Conservation (phyloP, 92 coral and sea anemone genomes). For the Phymanthus crucifer region DNA sequence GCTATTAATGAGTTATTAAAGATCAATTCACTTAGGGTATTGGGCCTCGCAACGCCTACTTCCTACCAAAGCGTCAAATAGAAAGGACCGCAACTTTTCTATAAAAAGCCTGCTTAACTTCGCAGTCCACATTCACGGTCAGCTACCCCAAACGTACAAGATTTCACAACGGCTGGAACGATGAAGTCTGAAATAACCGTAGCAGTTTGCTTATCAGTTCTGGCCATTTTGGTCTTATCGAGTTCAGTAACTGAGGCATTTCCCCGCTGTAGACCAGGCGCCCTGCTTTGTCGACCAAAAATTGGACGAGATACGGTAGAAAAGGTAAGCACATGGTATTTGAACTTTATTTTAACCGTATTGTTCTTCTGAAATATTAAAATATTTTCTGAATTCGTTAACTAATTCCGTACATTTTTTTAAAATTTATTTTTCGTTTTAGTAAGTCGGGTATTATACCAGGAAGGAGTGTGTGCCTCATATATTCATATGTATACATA, state of each 20-base stretch:
- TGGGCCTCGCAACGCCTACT: neutral
- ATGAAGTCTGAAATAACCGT: conserved; percentile 1
- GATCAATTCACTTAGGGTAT: conserved; percentile 8
- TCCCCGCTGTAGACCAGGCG: conserved; percentile 14
- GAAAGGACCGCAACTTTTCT: neutral
- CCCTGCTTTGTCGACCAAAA: neutral
- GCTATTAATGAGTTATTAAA: conserved; percentile 11
- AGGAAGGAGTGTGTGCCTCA: too few relatives aligned
- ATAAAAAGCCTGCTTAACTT: neutral
- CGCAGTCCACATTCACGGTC: neutral
- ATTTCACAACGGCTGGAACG: neutral
- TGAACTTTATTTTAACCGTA: neutral
- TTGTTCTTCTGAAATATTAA: too few relatives aligned
- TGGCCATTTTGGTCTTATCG: conserved; percentile 12
- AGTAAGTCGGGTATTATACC: too few relatives aligned
- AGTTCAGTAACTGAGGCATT: neutral
- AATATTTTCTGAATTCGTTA: neutral
- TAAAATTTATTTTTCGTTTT: too few relatives aligned
- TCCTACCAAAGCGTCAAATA: neutral
- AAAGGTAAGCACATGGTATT: neutral
- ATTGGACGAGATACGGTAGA: neutral
- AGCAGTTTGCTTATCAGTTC: neutral
- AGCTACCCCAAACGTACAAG: neutral
- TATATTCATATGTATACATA: too few relatives aligned
- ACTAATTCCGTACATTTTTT: neutral